Conservation (phyloP, 2,113 vertebrate species). For the Triplophysa rosa region DNA sequence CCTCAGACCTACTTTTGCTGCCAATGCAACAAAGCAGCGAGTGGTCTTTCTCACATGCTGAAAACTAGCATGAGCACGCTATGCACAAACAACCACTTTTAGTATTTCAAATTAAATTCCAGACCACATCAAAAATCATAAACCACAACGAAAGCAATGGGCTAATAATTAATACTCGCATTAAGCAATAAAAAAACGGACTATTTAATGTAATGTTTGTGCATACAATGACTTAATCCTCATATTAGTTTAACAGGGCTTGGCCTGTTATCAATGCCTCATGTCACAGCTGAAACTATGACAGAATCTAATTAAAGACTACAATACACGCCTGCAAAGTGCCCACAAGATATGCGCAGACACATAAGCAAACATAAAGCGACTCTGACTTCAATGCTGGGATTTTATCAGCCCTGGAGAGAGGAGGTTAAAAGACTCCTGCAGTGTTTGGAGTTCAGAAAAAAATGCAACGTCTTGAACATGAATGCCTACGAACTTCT, state of each 20-base stretch:
- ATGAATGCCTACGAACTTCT: constrained; percentile 10
- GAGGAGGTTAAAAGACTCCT: constrained; percentile 11
- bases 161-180: too few species aligned
- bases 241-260: constrained; percentile 15
- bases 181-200: too few species aligned
- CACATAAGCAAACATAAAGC: constrained; percentile 1
- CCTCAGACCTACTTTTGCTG: constrained; percentile 34
- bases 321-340: not conserved
- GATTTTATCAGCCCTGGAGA: constrained; percentile 19
- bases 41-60: constrained; percentile 1
- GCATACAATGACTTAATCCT: not conserved
- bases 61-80: not conserved
- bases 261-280: not conserved
- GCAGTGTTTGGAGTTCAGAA: not conserved
- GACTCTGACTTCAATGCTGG: not conserved
- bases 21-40: constrained; percentile 29
- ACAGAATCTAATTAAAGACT: constrained; percentile 12
- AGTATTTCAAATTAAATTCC: not conserved
- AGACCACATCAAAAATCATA: not conserved
- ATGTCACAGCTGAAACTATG: not conserved
- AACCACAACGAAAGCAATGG: not conserved
- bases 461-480: not conserved
- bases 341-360: not conserved
- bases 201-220: too few species aligned
- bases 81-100: not conserved